A percentile compares a stretch with the other conserved stretches of the same genome.
Evolutionary conservation across 2,113 vertebrate genomes (phyloP).

Genomic region (Fulmarus glacialis): DNA sequence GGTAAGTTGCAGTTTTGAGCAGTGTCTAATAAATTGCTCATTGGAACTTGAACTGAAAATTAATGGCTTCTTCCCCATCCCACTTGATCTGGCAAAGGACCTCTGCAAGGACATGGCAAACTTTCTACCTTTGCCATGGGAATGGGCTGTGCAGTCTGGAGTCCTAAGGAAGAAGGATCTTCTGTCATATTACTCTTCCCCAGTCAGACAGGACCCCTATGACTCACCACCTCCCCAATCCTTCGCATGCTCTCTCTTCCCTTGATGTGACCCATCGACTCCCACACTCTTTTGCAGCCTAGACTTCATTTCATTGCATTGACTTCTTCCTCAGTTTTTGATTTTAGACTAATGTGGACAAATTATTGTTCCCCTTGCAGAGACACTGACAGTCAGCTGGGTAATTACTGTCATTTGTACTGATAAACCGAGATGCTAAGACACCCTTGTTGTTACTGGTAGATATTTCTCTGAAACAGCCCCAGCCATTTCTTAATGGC

Average conservation of each 20-base stretch:
- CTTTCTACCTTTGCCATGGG: not conserved
- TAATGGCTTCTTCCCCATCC: not conserved
- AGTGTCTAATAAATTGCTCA: not conserved
- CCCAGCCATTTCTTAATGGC: not conserved
- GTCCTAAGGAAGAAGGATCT: not conserved
- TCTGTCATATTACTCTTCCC: not conserved
- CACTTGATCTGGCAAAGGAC: not conserved
- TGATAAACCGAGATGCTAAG: not conserved
- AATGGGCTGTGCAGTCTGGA: not conserved
- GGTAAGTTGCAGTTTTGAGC: not conserved
- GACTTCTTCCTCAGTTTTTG: not conserved
- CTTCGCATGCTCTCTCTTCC: not conserved
- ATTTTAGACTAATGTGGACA: not conserved
- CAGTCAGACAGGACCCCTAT: not conserved
- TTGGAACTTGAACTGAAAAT: not conserved
- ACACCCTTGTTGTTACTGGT: not conserved
- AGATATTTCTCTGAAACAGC: not conserved
- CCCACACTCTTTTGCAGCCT: not conserved
- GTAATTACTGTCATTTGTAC: conserved; percentile 1
- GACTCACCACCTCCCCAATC: not conserved
- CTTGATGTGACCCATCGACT: not conserved
- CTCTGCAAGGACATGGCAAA: not conserved
- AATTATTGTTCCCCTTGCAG: not conserved
- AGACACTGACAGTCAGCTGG: not conserved
- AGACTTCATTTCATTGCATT: not conserved